Base-by-base conservation (phyloP, 1,140 invertebrate species). In the Achatina immaculata region DNA sequence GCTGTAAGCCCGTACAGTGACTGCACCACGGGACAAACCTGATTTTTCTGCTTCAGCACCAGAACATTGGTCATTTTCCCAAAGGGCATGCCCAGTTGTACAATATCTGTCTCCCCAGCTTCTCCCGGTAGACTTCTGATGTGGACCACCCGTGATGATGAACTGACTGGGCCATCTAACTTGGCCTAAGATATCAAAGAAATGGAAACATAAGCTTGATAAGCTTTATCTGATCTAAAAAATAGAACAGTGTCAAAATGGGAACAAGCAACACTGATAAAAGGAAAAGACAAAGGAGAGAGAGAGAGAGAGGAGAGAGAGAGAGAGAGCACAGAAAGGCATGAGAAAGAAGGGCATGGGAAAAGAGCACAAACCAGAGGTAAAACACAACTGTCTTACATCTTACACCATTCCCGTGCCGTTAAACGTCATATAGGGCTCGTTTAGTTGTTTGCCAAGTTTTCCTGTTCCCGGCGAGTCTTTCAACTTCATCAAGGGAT, bases 81-180 rank as follows among this genome's bases (percentile, higher is more conserved):
- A 92, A 99, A 99, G 40, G 98, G 96, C 88, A 99, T 94, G 74
- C 98, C 98, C 85, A 99, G 93, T 90, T 98, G 96, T 88, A 99
- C 96, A 89, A 99, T 96, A 92, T 99, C 98, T 36, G 95, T 95
- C 89, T 99, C 98, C 80, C 96, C 96, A 84, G 98, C 97, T 90
- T 99, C 98, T 89, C 95, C 96, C 78, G 98, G 97, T 92, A 99
- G 98, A 93, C 99, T 99, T 87, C 98, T 94, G 90, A 99, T 96
- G 93, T 99, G 98, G 88, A 99, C 96, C 81, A 99, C 98, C 88
- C 96, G 94, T 58, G 97, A 99, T 83, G 96, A 96, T 19, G 86
- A 77, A 58, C 84, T 94, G 90, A 94, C 95, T 21, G 73, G 45
- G 86, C 95, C 95, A 91, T 96, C 95, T 89, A 97, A 92, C 92